A percentile compares a stretch with the other conserved stretches of the same genome.
Conservation (phyloP, 2,113 vertebrate species). For the Tympanuchus pallidicinctus region DNA sequence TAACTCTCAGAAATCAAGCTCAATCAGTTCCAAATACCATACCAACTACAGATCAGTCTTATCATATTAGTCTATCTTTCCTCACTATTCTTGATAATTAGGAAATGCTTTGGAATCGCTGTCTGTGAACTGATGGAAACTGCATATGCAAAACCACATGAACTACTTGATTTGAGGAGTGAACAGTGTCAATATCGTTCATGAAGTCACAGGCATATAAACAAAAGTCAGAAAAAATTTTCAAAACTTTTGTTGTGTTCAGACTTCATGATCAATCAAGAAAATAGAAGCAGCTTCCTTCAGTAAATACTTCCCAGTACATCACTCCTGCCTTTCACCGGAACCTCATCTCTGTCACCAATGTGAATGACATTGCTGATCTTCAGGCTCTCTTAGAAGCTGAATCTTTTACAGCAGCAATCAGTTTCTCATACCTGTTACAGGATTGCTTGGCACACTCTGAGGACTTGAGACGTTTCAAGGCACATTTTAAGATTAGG, state of each 20-base stretch:
- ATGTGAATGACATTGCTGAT: not conserved
- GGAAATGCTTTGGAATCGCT: not conserved
- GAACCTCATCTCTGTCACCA: not conserved
- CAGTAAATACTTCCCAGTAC: not conserved
- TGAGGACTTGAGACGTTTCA: not conserved
- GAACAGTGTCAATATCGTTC: accelerated
- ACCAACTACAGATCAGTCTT: accelerated
- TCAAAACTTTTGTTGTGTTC: not conserved
- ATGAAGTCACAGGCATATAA: not conserved
- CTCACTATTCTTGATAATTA: not conserved
- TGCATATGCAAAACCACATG: not conserved
- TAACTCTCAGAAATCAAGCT: not conserved
- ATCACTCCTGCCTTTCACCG: not conserved
- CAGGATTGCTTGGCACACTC: not conserved
- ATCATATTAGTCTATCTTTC: not conserved
- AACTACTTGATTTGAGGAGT: not conserved
- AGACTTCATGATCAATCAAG: not conserved
- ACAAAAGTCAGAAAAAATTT: not conserved
- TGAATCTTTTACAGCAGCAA: not conserved
- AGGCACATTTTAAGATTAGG: not conserved
- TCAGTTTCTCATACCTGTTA: not conserved
- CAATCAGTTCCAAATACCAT: accelerated
- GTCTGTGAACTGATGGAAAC: not conserved
- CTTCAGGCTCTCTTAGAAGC: not conserved
- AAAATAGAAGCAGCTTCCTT: not conserved